phyloP scores from a whole-genome alignment of 2,797 vertebrate genomes.

The Coregonus suidteri region DNA sequence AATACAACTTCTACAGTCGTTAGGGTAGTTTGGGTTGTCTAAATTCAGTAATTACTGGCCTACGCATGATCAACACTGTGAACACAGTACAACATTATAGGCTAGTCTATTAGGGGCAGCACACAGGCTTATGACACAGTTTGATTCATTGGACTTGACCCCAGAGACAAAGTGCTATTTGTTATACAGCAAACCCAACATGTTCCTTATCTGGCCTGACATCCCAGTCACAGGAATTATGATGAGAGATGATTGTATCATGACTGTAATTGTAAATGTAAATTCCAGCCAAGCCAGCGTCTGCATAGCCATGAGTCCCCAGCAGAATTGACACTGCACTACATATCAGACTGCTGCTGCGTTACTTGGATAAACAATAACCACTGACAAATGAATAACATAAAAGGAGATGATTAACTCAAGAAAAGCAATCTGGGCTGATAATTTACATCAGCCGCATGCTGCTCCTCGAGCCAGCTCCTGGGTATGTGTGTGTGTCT shows the following conservation, averaged over 20 bases:
- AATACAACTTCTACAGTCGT: not conserved
- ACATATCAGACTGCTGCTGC: constrained; percentile 59
- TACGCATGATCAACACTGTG: not conserved
- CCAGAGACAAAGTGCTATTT: constrained; percentile 41
- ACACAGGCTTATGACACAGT: not conserved
- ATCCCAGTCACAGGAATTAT: constrained; percentile 70
- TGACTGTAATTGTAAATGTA: constrained; percentile 76
- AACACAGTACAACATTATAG: not conserved
- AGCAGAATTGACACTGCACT: constrained; percentile 74
- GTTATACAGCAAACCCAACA: constrained; percentile 63
- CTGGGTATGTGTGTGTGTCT: constrained; percentile 1
- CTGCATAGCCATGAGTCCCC: constrained; percentile 63
- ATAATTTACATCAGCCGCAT: constrained; percentile 62
- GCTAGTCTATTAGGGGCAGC: not conserved
- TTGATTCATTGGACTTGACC: constrained; percentile 45
- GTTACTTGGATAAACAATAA: constrained; percentile 76
- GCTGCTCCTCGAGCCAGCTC: constrained; percentile 37
- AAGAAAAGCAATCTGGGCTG: constrained; percentile 66
- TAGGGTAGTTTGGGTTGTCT: not conserved
- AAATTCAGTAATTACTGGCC: not conserved
- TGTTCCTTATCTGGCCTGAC: constrained; percentile 59
- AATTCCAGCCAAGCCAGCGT: constrained; percentile 54
- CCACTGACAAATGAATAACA: constrained; percentile 73
- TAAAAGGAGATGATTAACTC: constrained; percentile 78
- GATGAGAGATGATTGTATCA: constrained; percentile 75